Conservation (phyloP, 2,797 vertebrate species). For the Anomalospiza imberbis region DNA sequence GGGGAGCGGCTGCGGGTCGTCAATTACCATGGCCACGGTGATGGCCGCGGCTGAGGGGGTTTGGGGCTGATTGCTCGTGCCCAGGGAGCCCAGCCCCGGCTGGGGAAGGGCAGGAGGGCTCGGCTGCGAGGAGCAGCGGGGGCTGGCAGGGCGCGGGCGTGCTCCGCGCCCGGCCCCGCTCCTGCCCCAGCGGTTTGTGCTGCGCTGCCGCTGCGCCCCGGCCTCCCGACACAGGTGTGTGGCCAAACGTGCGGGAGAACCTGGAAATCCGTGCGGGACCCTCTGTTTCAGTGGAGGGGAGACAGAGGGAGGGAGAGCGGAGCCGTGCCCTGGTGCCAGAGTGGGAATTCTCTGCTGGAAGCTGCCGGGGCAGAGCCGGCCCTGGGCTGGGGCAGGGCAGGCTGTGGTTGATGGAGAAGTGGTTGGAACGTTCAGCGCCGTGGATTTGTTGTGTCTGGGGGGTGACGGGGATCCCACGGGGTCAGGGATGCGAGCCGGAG, state of each 20-base stretch:
- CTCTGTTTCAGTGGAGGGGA: accelerated
- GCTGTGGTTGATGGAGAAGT: neutral
- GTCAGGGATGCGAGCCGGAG: neutral
- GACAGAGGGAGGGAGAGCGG: neutral
- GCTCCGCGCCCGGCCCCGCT: accelerated
- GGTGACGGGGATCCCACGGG: neutral
- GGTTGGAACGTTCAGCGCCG: neutral
- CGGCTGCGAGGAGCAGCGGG: accelerated
- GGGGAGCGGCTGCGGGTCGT: accelerated
- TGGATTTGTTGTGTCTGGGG: accelerated
- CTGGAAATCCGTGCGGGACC: neutral
- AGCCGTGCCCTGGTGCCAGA: neutral
- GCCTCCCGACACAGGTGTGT: accelerated
- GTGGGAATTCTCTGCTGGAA: neutral
- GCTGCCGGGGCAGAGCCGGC: neutral
- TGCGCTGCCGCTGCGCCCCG: accelerated
- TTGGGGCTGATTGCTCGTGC: neutral
- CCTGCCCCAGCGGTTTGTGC: neutral
- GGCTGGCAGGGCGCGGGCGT: neutral
- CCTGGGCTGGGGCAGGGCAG: neutral
- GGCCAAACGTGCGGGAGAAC: neutral
- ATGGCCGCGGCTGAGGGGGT: neutral
- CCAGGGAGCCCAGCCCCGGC: accelerated
- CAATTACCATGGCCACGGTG: accelerated
- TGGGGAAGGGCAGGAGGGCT: accelerated